These are phyloP conservation scores for Cariama cristata DNA, from an alignment of 2,113 vertebrate genomes.

Conservation along the genomic window DNA sequence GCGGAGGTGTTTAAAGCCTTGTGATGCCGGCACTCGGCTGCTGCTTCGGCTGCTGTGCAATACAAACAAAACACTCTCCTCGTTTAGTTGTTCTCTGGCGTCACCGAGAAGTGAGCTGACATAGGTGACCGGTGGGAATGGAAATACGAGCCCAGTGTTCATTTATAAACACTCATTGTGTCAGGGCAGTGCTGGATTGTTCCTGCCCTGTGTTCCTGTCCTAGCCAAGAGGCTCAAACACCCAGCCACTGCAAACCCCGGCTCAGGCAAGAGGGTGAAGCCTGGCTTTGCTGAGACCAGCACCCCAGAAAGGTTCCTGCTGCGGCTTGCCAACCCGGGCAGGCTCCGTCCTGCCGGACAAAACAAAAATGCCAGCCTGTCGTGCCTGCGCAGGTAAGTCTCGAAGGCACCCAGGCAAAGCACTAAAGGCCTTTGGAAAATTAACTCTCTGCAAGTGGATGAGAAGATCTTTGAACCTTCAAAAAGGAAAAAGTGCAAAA, in stretches of 20 bases:
- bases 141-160: neutral
- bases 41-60: neutral
- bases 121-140: neutral
- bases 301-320: neutral
- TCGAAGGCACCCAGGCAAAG: neutral
- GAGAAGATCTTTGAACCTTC: neutral
- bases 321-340: fast-evolving
- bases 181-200: neutral
- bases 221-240: neutral
- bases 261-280: neutral
- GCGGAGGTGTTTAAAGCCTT: neutral
- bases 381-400: neutral
- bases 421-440: neutral
- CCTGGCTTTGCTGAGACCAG: neutral
- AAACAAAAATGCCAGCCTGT: neutral
- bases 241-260: neutral
- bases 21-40: neutral
- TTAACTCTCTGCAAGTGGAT: neutral
- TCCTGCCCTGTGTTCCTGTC: neutral
- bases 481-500: neutral
- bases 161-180: neutral
- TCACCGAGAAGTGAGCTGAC: neutral
- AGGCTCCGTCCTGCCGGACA: neutral
- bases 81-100: neutral
- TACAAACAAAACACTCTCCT: neutral